A percentile compares a stretch with the other conserved stretches of the same genome.
These are phyloP conservation scores for Glandiceps talaboti DNA, from an alignment of 53 echinoderm and acorn worm genomes.

Conservation along the genomic window DNA sequence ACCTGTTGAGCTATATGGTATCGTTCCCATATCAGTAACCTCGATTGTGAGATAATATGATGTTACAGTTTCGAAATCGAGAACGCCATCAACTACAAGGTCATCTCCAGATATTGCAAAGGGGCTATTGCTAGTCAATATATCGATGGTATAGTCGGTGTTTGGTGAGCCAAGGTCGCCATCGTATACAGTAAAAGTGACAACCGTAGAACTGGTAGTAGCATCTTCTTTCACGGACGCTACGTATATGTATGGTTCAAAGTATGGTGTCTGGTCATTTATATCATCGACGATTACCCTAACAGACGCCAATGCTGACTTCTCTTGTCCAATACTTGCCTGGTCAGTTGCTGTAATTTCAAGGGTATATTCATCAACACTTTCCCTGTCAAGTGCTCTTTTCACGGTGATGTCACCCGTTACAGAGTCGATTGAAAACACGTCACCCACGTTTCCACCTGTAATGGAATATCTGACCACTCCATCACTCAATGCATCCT, in stretches of 20 bases:
- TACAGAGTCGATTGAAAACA: conserved; percentile 58
- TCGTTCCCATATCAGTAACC: neutral
- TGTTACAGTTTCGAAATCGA: neutral
- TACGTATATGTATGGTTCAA: conserved; percentile 47
- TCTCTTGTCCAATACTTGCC: conserved; percentile 29
- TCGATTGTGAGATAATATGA: neutral
- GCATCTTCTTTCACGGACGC: neutral
- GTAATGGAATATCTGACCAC: conserved; percentile 57
- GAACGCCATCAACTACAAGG: neutral
- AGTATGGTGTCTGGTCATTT: conserved; percentile 75
- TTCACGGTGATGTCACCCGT: conserved; percentile 55
- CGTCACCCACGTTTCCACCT: conserved; percentile 59
- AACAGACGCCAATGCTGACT: conserved; percentile 34
- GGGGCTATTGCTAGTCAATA: neutral
- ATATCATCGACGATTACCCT: conserved; percentile 66
- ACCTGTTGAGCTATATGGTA: neutral
- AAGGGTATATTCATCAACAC: conserved; percentile 46
- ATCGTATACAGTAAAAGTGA: neutral
- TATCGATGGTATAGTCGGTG: neutral
- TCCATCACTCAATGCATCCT: conserved; percentile 56
- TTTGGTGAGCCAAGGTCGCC: neutral
- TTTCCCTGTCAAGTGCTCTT: conserved; percentile 60
- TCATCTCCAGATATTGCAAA: neutral
- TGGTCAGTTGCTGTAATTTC: conserved; percentile 81
- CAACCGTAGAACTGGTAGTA: neutral